phyloP scores from a whole-genome alignment of 1,140 invertebrate genomes.

The Trichomalopsis sarcophagae region DNA sequence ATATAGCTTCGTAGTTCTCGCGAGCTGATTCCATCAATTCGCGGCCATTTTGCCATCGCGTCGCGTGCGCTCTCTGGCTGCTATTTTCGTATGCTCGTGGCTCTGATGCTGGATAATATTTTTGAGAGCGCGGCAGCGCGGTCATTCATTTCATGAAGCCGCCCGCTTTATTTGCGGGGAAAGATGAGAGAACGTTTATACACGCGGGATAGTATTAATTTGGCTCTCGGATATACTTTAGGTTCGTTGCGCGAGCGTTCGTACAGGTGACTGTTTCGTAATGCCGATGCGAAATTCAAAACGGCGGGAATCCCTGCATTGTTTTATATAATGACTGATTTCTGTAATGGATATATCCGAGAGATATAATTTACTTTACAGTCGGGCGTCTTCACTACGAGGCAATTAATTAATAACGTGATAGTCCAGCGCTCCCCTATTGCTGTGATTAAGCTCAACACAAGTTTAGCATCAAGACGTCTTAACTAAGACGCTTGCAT shows the following conservation, averaged over 20 bases:
- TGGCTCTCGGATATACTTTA: too few relatives aligned
- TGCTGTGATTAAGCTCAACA: neutral
- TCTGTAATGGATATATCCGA: too few relatives aligned
- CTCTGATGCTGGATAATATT: constrained; percentile 23
- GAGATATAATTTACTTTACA: too few relatives aligned
- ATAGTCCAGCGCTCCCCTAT: neutral
- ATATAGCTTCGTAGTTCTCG: neutral
- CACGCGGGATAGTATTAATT: too few relatives aligned
- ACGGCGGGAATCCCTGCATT: too few relatives aligned
- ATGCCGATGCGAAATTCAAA: too few relatives aligned
- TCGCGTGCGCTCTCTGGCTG: neutral
- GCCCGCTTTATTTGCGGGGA: too few relatives aligned
- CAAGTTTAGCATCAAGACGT: neutral
- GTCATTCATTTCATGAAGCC: too few relatives aligned
- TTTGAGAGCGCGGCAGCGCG: neutral
- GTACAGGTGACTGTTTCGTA: too few relatives aligned
- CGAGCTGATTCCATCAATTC: constrained; percentile 25
- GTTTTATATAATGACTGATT: too few relatives aligned
- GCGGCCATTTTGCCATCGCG: neutral
- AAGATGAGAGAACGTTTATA: too few relatives aligned
- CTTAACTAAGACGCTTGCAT: constrained; percentile 1
- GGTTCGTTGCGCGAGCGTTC: too few relatives aligned
- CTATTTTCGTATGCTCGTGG: constrained; percentile 15
- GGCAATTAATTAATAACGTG: neutral
- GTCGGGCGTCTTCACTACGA: neutral